Conservation (phyloP, 2,888 invertebrate genomes). For the Noctua comes region DNA sequence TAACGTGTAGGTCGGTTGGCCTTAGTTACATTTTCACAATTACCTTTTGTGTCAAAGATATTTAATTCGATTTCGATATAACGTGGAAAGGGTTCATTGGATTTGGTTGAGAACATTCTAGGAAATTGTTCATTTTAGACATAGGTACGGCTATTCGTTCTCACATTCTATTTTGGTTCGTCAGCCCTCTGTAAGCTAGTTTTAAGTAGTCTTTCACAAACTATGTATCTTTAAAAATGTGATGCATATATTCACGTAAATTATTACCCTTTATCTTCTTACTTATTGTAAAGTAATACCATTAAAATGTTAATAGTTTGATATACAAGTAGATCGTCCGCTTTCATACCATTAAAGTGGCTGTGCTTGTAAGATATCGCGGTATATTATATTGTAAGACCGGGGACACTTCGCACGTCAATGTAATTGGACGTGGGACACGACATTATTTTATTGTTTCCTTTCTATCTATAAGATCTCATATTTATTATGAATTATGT, state of each 20-base stretch:
- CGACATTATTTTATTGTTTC: constrained; percentile 5
- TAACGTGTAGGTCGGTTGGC: constrained; percentile 16
- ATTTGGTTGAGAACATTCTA: background rate
- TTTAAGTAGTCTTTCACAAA: background rate
- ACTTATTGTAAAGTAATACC: background rate
- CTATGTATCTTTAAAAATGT: background rate
- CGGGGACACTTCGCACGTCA: background rate
- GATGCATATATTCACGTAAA: background rate
- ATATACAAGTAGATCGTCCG: constrained; percentile 10
- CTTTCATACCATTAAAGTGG: constrained; percentile 28
- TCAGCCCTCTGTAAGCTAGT: background rate
- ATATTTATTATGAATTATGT: background rate
- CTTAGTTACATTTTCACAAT: constrained; percentile 27
- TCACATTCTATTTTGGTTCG: background rate
- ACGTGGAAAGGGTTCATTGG: background rate
- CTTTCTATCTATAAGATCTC: background rate
- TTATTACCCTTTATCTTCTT: background rate
- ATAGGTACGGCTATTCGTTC: background rate
- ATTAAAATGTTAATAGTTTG: constrained; percentile 5
- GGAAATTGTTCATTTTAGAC: background rate
- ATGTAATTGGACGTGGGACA: constrained; percentile 14
- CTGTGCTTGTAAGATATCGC: background rate
- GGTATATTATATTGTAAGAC: constrained; percentile 1
- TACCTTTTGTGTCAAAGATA: constrained; percentile 7
- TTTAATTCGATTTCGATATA: background rate